Evolutionary conservation across 2,888 invertebrate species (phyloP), one percentile per base, ranked within the genome.

Genomic region (Apoda limacodes): DNA sequence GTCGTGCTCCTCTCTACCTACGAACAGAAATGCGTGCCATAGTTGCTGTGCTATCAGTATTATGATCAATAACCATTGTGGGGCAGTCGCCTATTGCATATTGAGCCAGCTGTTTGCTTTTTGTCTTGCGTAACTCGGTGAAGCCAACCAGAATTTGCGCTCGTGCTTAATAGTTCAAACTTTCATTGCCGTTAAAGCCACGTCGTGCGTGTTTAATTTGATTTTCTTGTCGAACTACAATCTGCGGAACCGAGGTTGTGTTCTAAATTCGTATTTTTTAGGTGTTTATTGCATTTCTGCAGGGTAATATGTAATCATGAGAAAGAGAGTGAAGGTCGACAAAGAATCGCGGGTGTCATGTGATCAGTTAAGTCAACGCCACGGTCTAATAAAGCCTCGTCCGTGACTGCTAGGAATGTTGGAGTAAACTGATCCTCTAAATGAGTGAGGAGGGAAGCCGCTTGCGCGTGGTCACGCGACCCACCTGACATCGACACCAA

Each of bases 191-290:
- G 64, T 65, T 45, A 51, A 43, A 52, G 59, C 45, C 56, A 61
- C 59, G 60, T 76, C 72, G 76, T 74, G 75, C 75, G 68, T 72
- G 59, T 52, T 67, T 66, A 66, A 76, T 72, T 66, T 56, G 58
- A 67, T 63, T 70, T 68, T 62, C 59, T 65, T 60, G 61, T 48
- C 40, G 42, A 55, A 55, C 53, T 48, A 52, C 17, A 17, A 17
- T 17, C 5, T 17, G 5, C 5, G 7, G 17, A 17, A 17, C n/a
- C n/a, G n/a, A n/a, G n/a, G n/a, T n/a, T n/a, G n/a, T n/a, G n/a
- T n/a, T n/a, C n/a, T n/a, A n/a, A n/a, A n/a, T n/a, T n/a, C n/a
- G n/a, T n/a, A n/a, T n/a, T n/a, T n/a, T n/a, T n/a, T n/a, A n/a
- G n/a, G n/a, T n/a, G n/a, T n/a, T n/a, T n/a, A n/a, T n/a, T n/a